Evolutionary conservation across 2,888 invertebrate species (phyloP), one percentile per base, ranked within the genome.

Genomic region (Lathronympha strigana): DNA sequence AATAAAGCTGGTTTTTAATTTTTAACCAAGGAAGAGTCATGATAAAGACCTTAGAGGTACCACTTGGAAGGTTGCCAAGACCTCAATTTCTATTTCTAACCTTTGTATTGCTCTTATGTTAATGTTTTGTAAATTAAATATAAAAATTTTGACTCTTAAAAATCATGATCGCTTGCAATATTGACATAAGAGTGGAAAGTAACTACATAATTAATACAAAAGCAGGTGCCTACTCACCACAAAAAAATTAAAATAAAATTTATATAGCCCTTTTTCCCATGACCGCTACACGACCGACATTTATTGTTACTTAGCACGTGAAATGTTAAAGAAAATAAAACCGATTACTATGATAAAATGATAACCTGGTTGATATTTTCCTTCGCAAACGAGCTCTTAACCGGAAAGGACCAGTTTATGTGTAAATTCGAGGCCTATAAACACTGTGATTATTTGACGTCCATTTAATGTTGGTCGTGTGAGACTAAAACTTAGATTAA

Each of bases 351-450:
- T 54, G 54, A 51, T 51, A 53, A 45, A 33, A n/a, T 25, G 47
- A 53, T 51, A 61, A 45, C 23, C 47, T 47, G 23, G n/a, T 6
- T 47, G 11, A 23, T 38, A 38, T 23, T 23, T 23, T 47, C 23
- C 47, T 23, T 47, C 23, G 45, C 47, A n/a, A 23, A 8, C 21
- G 4, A 43, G 3, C 21, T 3, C 17, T 40, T 1, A 13, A 33
- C 6, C 3, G 11, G 13, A 1, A 11, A 9, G 3, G 17, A 40
- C 17, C 0, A 40, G 28, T 9, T 40, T 40, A 17, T 9, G 17
- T 40, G 2, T 40, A 17, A 40, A 15, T 11, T 19, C n/a, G 4
- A 11, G 2, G 21, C 13, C 3, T 4, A 11, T 11, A 21, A n/a
- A 9, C 6, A 23, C n/a, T n/a, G 6, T 2, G 6, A 23, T 4